Base-by-base conservation (phyloP, 1,140 invertebrate species). In the Drosophila tropicalis region DNA sequence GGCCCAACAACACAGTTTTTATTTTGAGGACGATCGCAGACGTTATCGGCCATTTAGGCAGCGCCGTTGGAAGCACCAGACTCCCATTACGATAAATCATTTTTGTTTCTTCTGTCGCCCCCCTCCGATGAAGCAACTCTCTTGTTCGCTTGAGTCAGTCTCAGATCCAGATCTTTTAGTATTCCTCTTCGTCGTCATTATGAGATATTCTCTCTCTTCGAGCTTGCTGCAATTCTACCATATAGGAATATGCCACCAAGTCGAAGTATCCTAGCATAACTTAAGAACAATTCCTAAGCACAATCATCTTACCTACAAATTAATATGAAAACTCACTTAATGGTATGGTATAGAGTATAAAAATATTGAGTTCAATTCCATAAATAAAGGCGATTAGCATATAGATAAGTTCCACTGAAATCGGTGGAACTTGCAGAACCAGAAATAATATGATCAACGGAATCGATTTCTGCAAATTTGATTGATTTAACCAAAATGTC, bases 1-100 rank as follows among this genome's bases (percentile, higher is more conserved):
- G 57, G 71, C 58, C 58, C 70, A 70, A 54, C 47, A 70, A 54
- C 47, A 62, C 10, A 39, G 36, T 39, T 39, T 39, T 13, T 39
- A 12, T 39, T 39, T 39, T 17, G 29, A 58, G n/a, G n/a, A 19
- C 60, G 41, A 25, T 58, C 66, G 62, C 56, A 54, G 72, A 71
- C 67, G 78, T 86, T 86, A 87, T 86, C 82, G 79, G 63, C 83
- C 83, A 73, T 86, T 86, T 86, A 87, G 79, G 72, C 76, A 82
- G 68, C 83, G 67, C 73, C 62, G 84, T 72, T 84, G 80, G 76
- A 66, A 86, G 72, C 64, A 64, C 61, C 17, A 72, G 66, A 67
- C 70, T 75, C 71, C 80, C 81, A 89, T 89, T 89, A 89, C 79
- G 85, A 89, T 89, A 89, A 89, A 89, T 89, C 84, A 89, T 89